phyloP scores from a whole-genome alignment of 2,888 invertebrate species.

The Punctoribates punctum region DNA sequence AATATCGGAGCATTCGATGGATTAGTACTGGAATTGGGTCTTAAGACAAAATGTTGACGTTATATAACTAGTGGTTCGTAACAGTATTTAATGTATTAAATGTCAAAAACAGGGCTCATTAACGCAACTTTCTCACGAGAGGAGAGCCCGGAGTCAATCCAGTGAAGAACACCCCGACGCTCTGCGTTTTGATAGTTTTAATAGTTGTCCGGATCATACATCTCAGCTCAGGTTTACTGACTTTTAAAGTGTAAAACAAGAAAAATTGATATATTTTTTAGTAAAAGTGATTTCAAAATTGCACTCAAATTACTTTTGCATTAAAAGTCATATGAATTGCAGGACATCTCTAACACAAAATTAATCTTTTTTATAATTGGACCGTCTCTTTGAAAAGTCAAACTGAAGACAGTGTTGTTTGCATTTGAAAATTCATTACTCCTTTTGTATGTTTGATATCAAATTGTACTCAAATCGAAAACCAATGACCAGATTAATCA shows the following conservation, averaged over 20 bases:
- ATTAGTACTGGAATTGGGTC: background rate
- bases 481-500: no score
- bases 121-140: conserved; percentile 22
- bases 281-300: conserved; percentile 8
- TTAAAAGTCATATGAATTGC: background rate
- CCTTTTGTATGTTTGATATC: no score
- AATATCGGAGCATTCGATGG: background rate
- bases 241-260: conserved; percentile 16
- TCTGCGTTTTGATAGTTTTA: background rate
- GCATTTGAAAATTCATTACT: no score
- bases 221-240: background rate
- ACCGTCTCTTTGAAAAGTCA: background rate
- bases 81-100: conserved; percentile 24
- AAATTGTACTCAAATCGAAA: no score
- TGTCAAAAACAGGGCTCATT: conserved; percentile 21
- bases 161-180: conserved; percentile 11
- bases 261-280: conserved; percentile 5
- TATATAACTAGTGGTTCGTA: conserved; percentile 16
- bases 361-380: background rate
- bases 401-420: no score
- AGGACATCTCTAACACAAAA: background rate
- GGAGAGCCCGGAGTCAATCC: conserved; percentile 9
- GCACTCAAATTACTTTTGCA: conserved; percentile 19
- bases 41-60: background rate
- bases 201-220: no score